Conservation (phyloP, 1,140 invertebrate species). For the Grapholita molesta region DNA sequence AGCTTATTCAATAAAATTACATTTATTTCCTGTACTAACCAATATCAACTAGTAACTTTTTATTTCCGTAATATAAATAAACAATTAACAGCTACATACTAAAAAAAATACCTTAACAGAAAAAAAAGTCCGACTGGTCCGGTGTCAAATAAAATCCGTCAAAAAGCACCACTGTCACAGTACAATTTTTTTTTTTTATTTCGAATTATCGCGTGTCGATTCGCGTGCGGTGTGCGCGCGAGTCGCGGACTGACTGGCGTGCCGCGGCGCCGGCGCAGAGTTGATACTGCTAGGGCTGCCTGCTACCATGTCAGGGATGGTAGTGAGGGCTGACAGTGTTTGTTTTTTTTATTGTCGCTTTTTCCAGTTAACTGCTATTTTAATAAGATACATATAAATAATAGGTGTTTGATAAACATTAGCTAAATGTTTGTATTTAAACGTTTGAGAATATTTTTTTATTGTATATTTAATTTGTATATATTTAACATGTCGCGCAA, state of each 20-base stretch:
- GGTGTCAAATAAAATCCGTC: slow-evolving; percentile 15
- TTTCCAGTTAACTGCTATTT: too few species aligned
- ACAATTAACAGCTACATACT: slow-evolving; percentile 1
- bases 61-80: not conserved
- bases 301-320: too few species aligned
- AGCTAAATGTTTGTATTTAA: too few species aligned
- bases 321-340: not conserved
- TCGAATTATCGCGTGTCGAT: slow-evolving; percentile 33
- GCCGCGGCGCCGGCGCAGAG: slow-evolving; percentile 17
- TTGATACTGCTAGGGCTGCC: slow-evolving; percentile 31
- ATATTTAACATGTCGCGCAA: too few species aligned
- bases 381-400: too few species aligned
- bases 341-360: not conserved
- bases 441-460: too few species aligned
- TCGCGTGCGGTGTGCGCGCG: slow-evolving; percentile 22
- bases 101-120: not conserved
- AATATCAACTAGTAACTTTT: not conserved
- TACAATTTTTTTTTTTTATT: slow-evolving; percentile 37
- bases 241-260: slow-evolving; percentile 27
- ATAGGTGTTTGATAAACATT: too few species aligned
- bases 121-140: not conserved
- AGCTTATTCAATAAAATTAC: not conserved
- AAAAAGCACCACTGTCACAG: slow-evolving; percentile 28
- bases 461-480: too few species aligned
- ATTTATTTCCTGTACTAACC: not conserved